phyloP scores from a whole-genome alignment of 2,888 invertebrate genomes.

The Tachystola acroxantha region DNA sequence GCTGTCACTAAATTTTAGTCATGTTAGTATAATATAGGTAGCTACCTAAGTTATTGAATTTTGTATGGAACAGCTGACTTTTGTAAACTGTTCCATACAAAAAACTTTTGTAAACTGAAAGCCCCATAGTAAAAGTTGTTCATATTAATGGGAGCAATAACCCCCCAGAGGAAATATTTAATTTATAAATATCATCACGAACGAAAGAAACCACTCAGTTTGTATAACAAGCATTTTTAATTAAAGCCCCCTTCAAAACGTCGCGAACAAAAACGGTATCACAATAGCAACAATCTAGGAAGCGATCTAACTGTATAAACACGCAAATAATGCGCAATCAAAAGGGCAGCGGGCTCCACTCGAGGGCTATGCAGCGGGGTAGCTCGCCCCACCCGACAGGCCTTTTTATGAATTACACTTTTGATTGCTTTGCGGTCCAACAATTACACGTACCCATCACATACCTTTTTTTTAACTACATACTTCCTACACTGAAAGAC shows the following conservation, averaged over 20 bases:
- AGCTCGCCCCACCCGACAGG: conserved; percentile 15
- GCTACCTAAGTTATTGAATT: no score
- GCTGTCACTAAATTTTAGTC: no score
- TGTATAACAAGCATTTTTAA: conserved; percentile 66
- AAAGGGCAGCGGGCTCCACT: conserved; percentile 67
- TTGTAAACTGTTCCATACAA: no score
- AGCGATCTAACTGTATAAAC: conserved; percentile 76
- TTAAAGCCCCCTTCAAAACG: conserved; percentile 67
- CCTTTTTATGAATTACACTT: conserved; percentile 54
- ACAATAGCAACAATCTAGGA: conserved; percentile 76
- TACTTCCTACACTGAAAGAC: conserved; percentile 24
- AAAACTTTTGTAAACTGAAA: no score
- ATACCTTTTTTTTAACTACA: neutral
- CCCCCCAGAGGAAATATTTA: no score
- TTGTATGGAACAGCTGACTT: no score
- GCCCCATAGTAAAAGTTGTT: no score
- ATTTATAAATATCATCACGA: no score
- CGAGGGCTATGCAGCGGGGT: conserved; percentile 50
- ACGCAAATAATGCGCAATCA: conserved; percentile 75
- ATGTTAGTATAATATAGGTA: no score
- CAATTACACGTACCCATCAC: conserved; percentile 16
- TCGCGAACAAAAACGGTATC: conserved; percentile 62
- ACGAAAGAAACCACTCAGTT: conserved; percentile 41
- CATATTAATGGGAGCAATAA: no score
- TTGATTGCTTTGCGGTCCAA: conserved; percentile 52